Conservation (phyloP, 2,113 vertebrate genomes). For the Ctenodactylus gundi region DNA sequence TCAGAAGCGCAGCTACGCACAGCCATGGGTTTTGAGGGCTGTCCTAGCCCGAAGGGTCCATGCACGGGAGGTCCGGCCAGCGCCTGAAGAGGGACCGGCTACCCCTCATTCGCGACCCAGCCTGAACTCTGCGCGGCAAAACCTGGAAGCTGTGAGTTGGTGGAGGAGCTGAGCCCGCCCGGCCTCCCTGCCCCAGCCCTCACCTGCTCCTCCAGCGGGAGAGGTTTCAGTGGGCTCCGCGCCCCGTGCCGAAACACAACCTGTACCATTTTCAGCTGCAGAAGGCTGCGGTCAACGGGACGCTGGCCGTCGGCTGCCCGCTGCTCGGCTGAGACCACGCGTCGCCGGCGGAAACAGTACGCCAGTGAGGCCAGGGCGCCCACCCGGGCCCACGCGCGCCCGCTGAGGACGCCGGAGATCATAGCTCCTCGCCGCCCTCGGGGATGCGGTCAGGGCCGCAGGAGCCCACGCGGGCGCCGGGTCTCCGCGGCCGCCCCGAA, state of each 20-base stretch:
- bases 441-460: background rate
- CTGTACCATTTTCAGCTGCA: constrained; percentile 90
- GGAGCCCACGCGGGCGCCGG: too few species aligned
- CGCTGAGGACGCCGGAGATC: background rate
- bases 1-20: too few species aligned
- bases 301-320: background rate
- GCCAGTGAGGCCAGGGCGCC: constrained; percentile 82
- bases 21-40: background rate
- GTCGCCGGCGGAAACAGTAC: constrained; percentile 82
- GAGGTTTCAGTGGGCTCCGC: constrained; percentile 90
- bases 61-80: background rate
- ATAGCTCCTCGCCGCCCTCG: background rate
- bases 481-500: background rate
- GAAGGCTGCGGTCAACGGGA: constrained; percentile 49
- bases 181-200: background rate
- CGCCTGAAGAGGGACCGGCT: background rate
- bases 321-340: constrained; percentile 23
- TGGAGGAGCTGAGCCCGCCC: background rate
- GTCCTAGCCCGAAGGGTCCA: background rate
- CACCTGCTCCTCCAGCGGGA: constrained; percentile 89
- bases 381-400: constrained; percentile 81
- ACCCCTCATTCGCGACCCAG: background rate
- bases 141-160: background rate
- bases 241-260: constrained; percentile 94
- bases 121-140: background rate